Conservation (phyloP, 2,888 invertebrate genomes). For the Perizoma affinitatum region DNA sequence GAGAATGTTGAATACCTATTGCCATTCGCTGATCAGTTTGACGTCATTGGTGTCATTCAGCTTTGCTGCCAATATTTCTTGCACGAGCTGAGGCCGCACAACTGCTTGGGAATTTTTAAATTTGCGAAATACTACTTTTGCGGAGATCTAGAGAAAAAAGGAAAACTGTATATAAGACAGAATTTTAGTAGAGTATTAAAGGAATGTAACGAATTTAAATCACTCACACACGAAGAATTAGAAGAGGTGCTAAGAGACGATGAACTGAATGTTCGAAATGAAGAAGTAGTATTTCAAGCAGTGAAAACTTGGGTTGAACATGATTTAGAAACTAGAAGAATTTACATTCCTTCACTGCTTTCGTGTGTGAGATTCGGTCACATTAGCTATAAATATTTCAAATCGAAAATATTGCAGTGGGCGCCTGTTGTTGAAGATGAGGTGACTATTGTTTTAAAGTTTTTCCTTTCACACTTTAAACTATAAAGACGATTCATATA, state of each 20-base stretch:
- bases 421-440: slow-evolving; percentile 78
- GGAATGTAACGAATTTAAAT: slow-evolving; percentile 86
- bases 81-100: slow-evolving; percentile 85
- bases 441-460: slow-evolving; percentile 49
- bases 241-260: slow-evolving; percentile 87
- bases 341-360: slow-evolving; percentile 84
- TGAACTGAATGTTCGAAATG: slow-evolving; percentile 88
- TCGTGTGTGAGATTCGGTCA: slow-evolving; percentile 87
- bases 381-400: slow-evolving; percentile 84
- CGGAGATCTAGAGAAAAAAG: slow-evolving; percentile 85
- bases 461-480: not conserved
- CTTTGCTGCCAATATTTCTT: slow-evolving; percentile 87
- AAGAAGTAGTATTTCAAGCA: slow-evolving; percentile 90
- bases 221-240: slow-evolving; percentile 85
- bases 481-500: not conserved
- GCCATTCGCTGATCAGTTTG: slow-evolving; percentile 89
- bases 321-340: slow-evolving; percentile 79
- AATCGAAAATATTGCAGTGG: slow-evolving; percentile 83
- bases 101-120: slow-evolving; percentile 88
- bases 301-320: slow-evolving; percentile 88
- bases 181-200: slow-evolving; percentile 85
- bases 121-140: slow-evolving; percentile 89
- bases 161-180: slow-evolving; percentile 83
- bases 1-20: slow-evolving; percentile 88
- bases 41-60: slow-evolving; percentile 88